Base-by-base conservation (phyloP, 64 coral and sea anemone species). In the Pachyseris speciosa region DNA sequence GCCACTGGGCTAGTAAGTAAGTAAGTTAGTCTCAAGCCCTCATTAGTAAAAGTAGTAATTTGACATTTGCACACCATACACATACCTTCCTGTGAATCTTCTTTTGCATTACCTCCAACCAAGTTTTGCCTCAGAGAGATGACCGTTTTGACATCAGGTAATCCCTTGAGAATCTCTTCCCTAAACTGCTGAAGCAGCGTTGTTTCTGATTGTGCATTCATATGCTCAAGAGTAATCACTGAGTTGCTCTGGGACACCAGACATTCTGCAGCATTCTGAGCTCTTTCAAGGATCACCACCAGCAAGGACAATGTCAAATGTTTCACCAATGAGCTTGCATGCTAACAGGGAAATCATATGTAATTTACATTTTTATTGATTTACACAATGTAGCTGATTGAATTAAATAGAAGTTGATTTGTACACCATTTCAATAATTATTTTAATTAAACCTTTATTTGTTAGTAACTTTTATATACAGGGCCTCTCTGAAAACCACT, bases 81-180 rank as follows among this genome's bases (percentile, higher is more conserved):
- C 42, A 51, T 53, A 63, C 42, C 79, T 39, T 67, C 64, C 3
- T 48, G 29, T 5, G 74, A 22, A 32, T 92, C 83, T 52, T 26
- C 43, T 9, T 72, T 59, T 92, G 25, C 20, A 12, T 25, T 84
- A 63, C 15, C 45, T 74, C 51, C 11, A 86, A 76, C 48, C 72
- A 96, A 78, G 74, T 96, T 96, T 20, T 96, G 94, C 48, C 90
- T 85, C 72, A 93, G 24, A 22, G 94, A 96, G 19, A 96, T 90
- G 20, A 96, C 30, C 19, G 87, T 93, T 37, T 89, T 88, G 20
- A 88, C 61, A 40, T 93, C 95, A 45, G 91, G 91, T 45, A 96
- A 38, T 26, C 17, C 58, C 71, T 89, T 96, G 9, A 96, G 27
- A 32, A 96, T 68, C 29, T 44, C 86, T 44, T 96, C 95, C 27